Evolutionary conservation across 2,888 invertebrate genomes (phyloP).

Genomic region (Tenthredo notha): DNA sequence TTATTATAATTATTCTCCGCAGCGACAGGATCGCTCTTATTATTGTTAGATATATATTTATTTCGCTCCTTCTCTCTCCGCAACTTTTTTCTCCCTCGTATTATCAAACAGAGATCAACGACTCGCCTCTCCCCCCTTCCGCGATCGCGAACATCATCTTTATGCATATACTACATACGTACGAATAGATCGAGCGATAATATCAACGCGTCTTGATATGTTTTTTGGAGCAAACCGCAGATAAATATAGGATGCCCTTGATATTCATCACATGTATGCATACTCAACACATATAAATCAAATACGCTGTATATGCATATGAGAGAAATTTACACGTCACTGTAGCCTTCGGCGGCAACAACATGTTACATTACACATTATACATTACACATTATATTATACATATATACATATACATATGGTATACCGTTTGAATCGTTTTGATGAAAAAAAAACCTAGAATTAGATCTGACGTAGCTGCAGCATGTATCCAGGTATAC

Average conservation of each 20-base stretch:
- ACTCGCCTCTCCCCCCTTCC: not conserved
- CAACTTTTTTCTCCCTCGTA: not conserved
- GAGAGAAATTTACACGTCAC: not conserved
- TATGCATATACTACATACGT: not conserved
- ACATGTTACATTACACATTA: not conserved
- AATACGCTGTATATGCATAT: not conserved
- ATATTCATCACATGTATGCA: not conserved
- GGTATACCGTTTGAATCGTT: not conserved
- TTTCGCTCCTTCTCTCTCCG: not conserved
- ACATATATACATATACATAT: not conserved
- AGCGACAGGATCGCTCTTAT: not conserved
- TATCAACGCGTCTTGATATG: not conserved
- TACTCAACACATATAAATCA: not conserved
- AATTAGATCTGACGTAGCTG: not conserved
- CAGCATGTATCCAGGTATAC: not conserved
- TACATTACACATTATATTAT: not conserved
- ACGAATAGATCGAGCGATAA: not conserved
- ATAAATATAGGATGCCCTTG: not conserved
- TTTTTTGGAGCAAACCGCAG: not conserved
- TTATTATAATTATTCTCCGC: not conserved
- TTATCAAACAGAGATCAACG: constrained; percentile 5
- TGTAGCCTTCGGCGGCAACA: not conserved
- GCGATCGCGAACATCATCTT: not conserved
- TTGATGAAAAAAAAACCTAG: not conserved
- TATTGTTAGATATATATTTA: not conserved